A percentile compares a stretch with the other conserved stretches of the same genome.
These are phyloP conservation scores for Julus scanicus DNA, from an alignment of 2,888 invertebrate genomes.

Conservation along the genomic window DNA sequence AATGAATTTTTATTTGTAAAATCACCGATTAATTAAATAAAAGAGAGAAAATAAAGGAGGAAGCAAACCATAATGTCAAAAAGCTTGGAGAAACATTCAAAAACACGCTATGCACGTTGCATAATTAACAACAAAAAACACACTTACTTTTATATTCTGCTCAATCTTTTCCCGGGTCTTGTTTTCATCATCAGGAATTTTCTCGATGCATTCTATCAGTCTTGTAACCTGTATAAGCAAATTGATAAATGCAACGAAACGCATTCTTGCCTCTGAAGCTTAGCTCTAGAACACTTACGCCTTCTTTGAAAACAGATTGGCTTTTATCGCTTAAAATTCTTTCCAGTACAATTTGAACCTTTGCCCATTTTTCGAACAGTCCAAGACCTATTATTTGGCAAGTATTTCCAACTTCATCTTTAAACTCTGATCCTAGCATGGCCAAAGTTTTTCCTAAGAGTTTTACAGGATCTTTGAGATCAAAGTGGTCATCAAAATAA, in stretches of 20 bases:
- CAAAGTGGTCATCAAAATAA: conserved; percentile 90
- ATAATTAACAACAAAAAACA: background rate
- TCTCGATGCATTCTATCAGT: conserved; percentile 44
- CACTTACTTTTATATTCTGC: background rate
- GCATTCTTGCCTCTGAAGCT: conserved; percentile 62
- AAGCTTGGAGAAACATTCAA: no score
- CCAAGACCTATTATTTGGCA: conserved; percentile 68
- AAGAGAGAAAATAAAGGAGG: no score
- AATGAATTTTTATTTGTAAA: background rate
- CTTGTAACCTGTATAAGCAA: background rate
- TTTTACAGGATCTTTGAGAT: conserved; percentile 77
- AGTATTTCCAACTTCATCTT: conserved; percentile 62
- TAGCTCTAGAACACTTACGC: conserved; percentile 34
- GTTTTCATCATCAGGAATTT: conserved; percentile 59
- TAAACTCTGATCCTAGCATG: conserved; percentile 61
- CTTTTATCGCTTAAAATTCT: conserved; percentile 55
- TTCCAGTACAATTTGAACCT: conserved; percentile 65
- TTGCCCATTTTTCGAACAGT: conserved; percentile 76
- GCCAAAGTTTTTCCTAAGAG: conserved; percentile 84
- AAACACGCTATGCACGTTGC: no score
- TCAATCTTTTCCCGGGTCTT: background rate
- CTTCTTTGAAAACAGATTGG: conserved; percentile 53
- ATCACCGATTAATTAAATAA: no score
- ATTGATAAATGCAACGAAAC: conserved; percentile 61
- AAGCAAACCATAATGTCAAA: no score